Evolutionary conservation across 2,797 vertebrate genomes (phyloP).

Genomic region (Spinibarbus caldwelli): DNA sequence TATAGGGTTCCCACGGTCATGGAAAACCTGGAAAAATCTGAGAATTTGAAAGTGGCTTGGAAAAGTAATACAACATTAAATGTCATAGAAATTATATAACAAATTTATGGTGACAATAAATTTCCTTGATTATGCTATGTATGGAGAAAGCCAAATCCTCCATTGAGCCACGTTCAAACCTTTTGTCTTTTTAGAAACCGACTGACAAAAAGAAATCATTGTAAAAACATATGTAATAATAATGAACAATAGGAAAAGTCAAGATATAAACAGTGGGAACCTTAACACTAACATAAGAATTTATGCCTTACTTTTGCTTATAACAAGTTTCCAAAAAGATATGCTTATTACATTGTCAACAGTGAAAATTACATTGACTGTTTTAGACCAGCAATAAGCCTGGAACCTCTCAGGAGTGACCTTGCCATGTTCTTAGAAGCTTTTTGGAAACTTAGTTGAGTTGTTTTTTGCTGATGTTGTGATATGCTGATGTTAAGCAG

Average conservation of each 20-base stretch:
- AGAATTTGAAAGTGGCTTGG: neutral
- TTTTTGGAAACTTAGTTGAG: slow-evolving; percentile 8
- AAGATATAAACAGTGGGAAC: neutral
- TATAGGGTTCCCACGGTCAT: neutral
- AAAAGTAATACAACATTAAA: neutral
- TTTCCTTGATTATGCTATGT: neutral
- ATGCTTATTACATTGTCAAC: neutral
- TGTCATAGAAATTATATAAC: neutral
- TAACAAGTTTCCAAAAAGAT: neutral
- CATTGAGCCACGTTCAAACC: neutral
- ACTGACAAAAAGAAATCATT: neutral
- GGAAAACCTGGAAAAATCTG: neutral
- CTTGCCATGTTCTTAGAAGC: slow-evolving; percentile 18
- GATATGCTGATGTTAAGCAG: neutral
- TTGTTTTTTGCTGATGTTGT: neutral
- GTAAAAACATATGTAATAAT: neutral
- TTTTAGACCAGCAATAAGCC: neutral
- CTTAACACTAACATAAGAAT: neutral
- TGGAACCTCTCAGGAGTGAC: neutral
- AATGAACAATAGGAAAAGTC: neutral
- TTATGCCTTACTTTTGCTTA: neutral
- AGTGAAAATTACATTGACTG: neutral
- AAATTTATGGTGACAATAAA: neutral
- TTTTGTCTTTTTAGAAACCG: neutral
- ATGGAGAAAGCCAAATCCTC: neutral